A percentile compares a stretch with the other conserved stretches of the same genome.
Evolutionary conservation across 2,888 invertebrate species (phyloP).

Genomic region (Aphodius granarius): DNA sequence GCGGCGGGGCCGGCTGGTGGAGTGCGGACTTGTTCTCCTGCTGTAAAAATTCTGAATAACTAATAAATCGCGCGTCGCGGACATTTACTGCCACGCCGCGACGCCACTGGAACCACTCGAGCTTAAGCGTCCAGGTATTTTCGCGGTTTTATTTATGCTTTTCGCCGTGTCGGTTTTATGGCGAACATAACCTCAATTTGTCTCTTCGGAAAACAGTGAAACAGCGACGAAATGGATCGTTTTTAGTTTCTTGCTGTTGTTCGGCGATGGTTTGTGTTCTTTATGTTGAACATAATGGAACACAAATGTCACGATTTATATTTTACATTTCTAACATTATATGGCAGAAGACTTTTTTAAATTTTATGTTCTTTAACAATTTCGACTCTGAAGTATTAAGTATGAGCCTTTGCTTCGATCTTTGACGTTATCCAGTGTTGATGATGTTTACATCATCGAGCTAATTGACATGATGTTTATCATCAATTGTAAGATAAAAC

Average conservation of each 20-base stretch:
- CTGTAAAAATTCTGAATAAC: background rate
- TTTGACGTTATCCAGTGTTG: too few relatives aligned
- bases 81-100: background rate
- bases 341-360: too few relatives aligned
- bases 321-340: too few relatives aligned
- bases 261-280: background rate
- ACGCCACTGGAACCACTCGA: background rate
- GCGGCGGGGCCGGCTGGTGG: background rate
- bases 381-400: too few relatives aligned
- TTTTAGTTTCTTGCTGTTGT: background rate
- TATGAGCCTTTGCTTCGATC: too few relatives aligned
- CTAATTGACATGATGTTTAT: too few relatives aligned
- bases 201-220: background rate
- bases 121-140: background rate
- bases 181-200: background rate
- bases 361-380: too few relatives aligned
- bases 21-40: background rate
- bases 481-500: too few relatives aligned
- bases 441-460: too few relatives aligned
- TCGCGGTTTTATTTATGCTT: background rate
- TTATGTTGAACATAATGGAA: too few relatives aligned
- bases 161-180: background rate
- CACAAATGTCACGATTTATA: too few relatives aligned
- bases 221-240: background rate
- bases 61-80: background rate